These are phyloP conservation scores for Nasonia vitripennis DNA, from an alignment of 1,140 invertebrate species.

Conservation along the genomic window DNA sequence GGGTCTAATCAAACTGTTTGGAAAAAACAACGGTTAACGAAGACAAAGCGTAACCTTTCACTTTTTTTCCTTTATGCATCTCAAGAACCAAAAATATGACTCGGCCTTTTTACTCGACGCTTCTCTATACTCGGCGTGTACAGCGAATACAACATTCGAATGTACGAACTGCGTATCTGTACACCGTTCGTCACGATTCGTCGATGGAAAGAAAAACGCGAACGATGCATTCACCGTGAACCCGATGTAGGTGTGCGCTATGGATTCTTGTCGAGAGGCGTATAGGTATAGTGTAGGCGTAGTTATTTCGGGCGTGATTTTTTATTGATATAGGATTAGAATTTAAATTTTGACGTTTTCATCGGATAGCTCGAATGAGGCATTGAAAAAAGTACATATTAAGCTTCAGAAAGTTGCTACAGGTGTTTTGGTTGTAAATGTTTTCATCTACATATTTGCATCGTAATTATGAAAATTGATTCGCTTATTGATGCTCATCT, in stretches of 20 bases:
- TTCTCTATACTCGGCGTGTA: background rate
- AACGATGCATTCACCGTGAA: background rate
- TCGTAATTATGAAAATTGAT: too few species aligned
- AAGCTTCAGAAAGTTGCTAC: too few species aligned
- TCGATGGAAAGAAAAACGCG: background rate
- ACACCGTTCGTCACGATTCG: background rate
- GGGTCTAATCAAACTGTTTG: background rate
- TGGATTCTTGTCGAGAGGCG: too few species aligned
- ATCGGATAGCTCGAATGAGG: too few species aligned
- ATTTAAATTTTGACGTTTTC: too few species aligned
- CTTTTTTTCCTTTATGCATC: background rate
- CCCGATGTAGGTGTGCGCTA: background rate
- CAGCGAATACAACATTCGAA: background rate
- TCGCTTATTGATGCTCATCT: too few species aligned
- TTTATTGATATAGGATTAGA: too few species aligned
- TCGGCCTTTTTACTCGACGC: background rate
- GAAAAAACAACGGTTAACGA: background rate
- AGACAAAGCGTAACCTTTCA: background rate
- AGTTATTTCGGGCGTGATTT: too few species aligned
- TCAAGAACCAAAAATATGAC: background rate
- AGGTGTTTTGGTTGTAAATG: too few species aligned
- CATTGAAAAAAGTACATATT: too few species aligned
- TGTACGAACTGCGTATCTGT: background rate
- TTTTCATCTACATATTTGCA: too few species aligned
- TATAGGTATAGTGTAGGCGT: too few species aligned